Conservation (phyloP, 2,113 vertebrate genomes). For the Tretioscincus oriximinensis region DNA sequence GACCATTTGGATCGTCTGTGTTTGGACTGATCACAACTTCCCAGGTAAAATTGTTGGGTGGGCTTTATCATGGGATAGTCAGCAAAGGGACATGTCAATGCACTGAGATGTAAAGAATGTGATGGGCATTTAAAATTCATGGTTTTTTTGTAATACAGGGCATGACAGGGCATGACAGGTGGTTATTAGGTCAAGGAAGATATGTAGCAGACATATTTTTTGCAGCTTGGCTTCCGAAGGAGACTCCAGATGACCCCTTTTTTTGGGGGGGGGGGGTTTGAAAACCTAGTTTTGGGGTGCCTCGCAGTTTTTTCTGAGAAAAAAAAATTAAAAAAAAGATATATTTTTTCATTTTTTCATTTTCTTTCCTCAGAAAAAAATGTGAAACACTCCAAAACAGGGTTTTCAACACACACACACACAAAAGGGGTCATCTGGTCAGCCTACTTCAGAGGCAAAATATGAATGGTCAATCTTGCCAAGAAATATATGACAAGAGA, state of each 20-base stretch:
- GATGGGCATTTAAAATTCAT: constrained; percentile 5
- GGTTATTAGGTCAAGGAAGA: constrained; percentile 18
- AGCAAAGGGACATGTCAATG: neutral
- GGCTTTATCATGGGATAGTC: neutral
- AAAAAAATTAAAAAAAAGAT: too few species aligned
- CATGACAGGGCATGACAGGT: constrained; percentile 2
- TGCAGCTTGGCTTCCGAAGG: neutral
- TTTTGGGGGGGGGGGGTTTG: too few species aligned
- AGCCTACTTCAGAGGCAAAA: neutral
- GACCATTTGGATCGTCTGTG: neutral
- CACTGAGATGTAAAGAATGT: too few species aligned
- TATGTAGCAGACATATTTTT: neutral
- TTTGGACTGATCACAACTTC: neutral
- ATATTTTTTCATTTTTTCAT: too few species aligned
- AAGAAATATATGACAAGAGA: neutral
- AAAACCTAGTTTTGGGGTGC: too few species aligned
- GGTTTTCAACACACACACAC: too few species aligned
- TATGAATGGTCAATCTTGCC: neutral
- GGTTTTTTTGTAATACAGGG: constrained; percentile 20
- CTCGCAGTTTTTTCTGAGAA: too few species aligned
- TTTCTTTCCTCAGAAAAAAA: too few species aligned
- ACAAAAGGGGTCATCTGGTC: too few species aligned
- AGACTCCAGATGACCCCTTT: too few species aligned
- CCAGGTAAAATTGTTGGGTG: constrained; percentile 10
- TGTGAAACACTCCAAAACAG: too few species aligned